Evolutionary conservation across 2,113 vertebrate species (phyloP).

Genomic region (Ceyx margarethae): DNA sequence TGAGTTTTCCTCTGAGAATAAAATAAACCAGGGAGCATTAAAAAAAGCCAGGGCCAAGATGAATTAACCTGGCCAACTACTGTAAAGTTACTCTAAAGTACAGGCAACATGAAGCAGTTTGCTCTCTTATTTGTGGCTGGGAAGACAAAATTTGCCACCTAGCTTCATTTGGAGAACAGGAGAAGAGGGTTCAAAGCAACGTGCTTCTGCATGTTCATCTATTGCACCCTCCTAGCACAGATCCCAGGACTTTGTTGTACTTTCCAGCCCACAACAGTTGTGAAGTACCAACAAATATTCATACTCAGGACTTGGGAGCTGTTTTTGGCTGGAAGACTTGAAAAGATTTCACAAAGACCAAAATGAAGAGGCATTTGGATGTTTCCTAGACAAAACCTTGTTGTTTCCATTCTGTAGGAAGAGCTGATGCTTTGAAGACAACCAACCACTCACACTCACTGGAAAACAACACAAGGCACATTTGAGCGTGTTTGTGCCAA

Average conservation of each 20-base stretch:
- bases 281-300: not conserved
- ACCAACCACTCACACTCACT: not conserved
- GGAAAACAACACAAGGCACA: not conserved
- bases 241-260: not conserved
- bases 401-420: conserved; percentile 22
- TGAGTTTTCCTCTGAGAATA: not conserved
- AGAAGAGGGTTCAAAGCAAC: not conserved
- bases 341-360: conserved; percentile 25
- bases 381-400: conserved; percentile 41
- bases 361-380: conserved; percentile 12
- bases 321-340: conserved; percentile 11
- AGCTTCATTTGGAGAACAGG: not conserved
- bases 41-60: not conserved
- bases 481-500: not conserved
- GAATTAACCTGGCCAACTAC: not conserved
- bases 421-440: conserved; percentile 11
- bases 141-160: not conserved
- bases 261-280: not conserved
- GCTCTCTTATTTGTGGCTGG: not conserved
- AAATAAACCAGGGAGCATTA: not conserved
- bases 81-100: not conserved
- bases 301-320: not conserved
- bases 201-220: not conserved
- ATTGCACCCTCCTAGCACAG: not conserved
- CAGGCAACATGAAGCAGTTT: not conserved